phyloP scores from a whole-genome alignment of 2,888 invertebrate genomes.

The Spisula solida region DNA sequence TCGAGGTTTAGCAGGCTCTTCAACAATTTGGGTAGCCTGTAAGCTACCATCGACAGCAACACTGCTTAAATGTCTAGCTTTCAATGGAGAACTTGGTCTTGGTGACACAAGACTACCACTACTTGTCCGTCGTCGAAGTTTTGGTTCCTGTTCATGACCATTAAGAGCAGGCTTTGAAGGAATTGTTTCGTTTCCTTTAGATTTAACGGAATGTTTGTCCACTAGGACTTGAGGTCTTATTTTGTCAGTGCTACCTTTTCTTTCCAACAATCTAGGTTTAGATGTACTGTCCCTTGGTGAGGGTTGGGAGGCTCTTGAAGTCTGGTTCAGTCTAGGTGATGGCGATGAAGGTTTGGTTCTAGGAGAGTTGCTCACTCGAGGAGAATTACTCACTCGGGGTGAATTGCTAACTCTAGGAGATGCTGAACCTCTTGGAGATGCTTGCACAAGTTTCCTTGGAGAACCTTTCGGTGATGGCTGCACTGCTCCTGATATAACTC shows the following conservation, averaged over 20 bases:
- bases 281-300: conserved; percentile 47
- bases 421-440: conserved; percentile 60
- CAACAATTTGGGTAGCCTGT: conserved; percentile 48
- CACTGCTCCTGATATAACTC: conserved; percentile 34
- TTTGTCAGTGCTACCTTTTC: conserved; percentile 41
- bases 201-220: conserved; percentile 27
- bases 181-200: conserved; percentile 28
- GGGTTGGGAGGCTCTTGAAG: conserved; percentile 35
- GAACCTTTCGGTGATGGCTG: conserved; percentile 59
- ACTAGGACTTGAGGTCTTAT: conserved; percentile 28
- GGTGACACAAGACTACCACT: conserved; percentile 55
- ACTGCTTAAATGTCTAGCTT: conserved; percentile 34
- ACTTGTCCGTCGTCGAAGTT: conserved; percentile 42
- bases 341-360: conserved; percentile 41
- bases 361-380: conserved; percentile 46
- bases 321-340: conserved; percentile 28
- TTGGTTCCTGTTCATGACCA: conserved; percentile 34
- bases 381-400: conserved; percentile 54
- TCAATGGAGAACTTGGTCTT: conserved; percentile 54
- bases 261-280: conserved; percentile 36
- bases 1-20: conserved; percentile 34
- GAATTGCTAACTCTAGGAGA: conserved; percentile 56
- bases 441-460: conserved; percentile 59
- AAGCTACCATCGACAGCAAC: conserved; percentile 38
- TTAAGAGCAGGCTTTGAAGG: conserved; percentile 33